Evolutionary conservation across 1,140 invertebrate genomes (phyloP), one percentile per base, ranked within the genome.

Genomic region (Pectinophora gossypiella): DNA sequence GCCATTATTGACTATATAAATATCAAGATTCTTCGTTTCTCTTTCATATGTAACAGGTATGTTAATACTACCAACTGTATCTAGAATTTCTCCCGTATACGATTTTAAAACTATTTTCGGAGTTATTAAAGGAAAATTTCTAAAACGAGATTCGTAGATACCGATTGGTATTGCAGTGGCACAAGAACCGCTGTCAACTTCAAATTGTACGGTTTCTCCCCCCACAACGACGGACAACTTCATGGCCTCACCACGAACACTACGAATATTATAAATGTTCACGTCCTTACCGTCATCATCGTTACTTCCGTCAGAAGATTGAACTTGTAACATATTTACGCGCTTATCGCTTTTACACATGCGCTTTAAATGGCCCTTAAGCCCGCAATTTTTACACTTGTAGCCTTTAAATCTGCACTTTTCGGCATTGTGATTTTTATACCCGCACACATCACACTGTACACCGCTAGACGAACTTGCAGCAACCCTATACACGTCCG

Each of bases 271-370:
- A 18, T 13, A 40, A 3, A 48, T 23, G 10, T 1, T n/a, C 5
- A 13, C 9, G n/a, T n/a, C n/a, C 47, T 48, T 36, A 48, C 47
- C 47, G 19, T 48, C 47, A 48, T 48, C 47, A 12, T 36, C 47
- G 18, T 36, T 20, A 36, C 23, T 36, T 20, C 13, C 32, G 4
- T 48, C 47, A n/a, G 22, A 6, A 18, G n/a, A 48, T 7, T n/a
- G n/a, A n/a, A n/a, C n/a, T n/a, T 36, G 27, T 20, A 36, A 35
- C 23, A 23, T 40, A 23, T 48, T 48, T 18, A 36, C 27, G n/a
- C 19, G 12, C 18, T 32, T 35, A 3, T 10, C 32, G 19, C 23
- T 19, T 13, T 35, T 36, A 10, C 23, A 35, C 32, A 48, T 20
- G 16, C 47, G 47, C 19, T 48, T 47, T 16, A 47, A 18, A 43